Conservation (phyloP, 2,888 invertebrate genomes). For the Drosophila paranaensis region DNA sequence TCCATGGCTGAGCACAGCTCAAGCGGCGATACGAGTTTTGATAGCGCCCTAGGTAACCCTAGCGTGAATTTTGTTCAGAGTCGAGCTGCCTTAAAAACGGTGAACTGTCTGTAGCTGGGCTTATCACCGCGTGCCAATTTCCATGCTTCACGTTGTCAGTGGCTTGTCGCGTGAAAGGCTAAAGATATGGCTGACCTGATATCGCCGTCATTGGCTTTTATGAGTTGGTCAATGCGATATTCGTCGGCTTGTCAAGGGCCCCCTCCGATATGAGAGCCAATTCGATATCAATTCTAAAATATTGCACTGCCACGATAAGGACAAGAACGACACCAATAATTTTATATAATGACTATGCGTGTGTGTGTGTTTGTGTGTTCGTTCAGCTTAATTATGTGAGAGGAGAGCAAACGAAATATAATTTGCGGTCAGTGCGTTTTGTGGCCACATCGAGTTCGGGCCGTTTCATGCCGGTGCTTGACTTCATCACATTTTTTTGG, state of each 20-base stretch:
- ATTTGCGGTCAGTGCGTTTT: constrained; percentile 37
- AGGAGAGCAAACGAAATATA: constrained; percentile 30
- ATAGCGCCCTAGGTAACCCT: background rate
- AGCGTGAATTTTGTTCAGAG: too few species aligned
- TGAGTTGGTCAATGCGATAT: constrained; percentile 22
- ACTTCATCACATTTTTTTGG: background rate
- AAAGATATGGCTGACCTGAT: constrained; percentile 37
- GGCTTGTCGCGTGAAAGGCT: background rate
- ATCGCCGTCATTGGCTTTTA: constrained; percentile 40
- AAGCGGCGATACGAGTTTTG: background rate
- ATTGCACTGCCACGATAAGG: constrained; percentile 22
- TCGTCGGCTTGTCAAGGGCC: constrained; percentile 6
- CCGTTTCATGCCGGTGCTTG: background rate
- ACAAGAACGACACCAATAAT: constrained; percentile 43
- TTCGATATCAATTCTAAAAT: constrained; percentile 10
- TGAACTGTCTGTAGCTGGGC: constrained; percentile 15
- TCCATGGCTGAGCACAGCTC: constrained; percentile 4
- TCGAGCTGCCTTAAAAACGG: background rate
- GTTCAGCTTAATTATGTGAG: constrained; percentile 23
- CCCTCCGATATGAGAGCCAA: constrained; percentile 1
- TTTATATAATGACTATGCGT: constrained; percentile 56
- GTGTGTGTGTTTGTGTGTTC: background rate
- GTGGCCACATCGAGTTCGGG: constrained; percentile 21
- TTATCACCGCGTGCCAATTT: constrained; percentile 48
- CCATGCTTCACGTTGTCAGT: constrained; percentile 10